These are phyloP conservation scores for Anabas testudineus DNA, from an alignment of 2,797 vertebrate species.

Conservation along the genomic window DNA sequence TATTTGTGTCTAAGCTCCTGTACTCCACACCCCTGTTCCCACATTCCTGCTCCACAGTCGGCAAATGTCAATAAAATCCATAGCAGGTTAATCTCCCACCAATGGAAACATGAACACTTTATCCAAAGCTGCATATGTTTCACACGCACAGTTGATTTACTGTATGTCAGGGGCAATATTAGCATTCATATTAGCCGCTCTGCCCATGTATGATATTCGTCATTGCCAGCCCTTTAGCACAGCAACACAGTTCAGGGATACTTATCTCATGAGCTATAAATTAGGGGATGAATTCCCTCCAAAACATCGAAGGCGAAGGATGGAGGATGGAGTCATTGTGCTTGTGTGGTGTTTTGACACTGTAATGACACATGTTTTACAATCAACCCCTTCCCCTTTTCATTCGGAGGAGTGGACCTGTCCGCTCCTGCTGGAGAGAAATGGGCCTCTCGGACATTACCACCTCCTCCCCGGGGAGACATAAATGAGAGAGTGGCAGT, in stretches of 20 bases:
- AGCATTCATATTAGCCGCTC: constrained; percentile 82
- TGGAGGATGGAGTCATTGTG: constrained; percentile 84
- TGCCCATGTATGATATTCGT: constrained; percentile 80
- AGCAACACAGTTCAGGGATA: constrained; percentile 79
- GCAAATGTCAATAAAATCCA: constrained; percentile 83
- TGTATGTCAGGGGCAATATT: constrained; percentile 82
- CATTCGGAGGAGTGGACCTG: constrained; percentile 83
- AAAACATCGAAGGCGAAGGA: constrained; percentile 76
- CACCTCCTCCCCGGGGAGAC: constrained; percentile 77
- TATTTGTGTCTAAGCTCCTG: constrained; percentile 42
- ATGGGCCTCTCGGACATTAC: constrained; percentile 84
- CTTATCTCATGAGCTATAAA: constrained; percentile 85
- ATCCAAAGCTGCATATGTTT: constrained; percentile 81
- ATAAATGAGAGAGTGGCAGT: constrained; percentile 77
- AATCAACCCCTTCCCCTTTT: constrained; percentile 80
- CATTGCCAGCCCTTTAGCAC: constrained; percentile 78
- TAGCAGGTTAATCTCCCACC: constrained; percentile 81
- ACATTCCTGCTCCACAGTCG: constrained; percentile 57
- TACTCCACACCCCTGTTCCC: constrained; percentile 39
- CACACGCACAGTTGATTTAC: constrained; percentile 81
- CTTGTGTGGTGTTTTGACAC: constrained; percentile 81
- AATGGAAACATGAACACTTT: constrained; percentile 83
- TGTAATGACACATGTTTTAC: constrained; percentile 85
- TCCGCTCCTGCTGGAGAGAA: constrained; percentile 79
- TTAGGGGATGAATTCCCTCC: constrained; percentile 80